Percentiles rank a stretch among this genome's conserved stretches.
phyloP scores from a whole-genome alignment of 64 coral and sea anemone genomes.

The Exaiptasia diaphana region DNA sequence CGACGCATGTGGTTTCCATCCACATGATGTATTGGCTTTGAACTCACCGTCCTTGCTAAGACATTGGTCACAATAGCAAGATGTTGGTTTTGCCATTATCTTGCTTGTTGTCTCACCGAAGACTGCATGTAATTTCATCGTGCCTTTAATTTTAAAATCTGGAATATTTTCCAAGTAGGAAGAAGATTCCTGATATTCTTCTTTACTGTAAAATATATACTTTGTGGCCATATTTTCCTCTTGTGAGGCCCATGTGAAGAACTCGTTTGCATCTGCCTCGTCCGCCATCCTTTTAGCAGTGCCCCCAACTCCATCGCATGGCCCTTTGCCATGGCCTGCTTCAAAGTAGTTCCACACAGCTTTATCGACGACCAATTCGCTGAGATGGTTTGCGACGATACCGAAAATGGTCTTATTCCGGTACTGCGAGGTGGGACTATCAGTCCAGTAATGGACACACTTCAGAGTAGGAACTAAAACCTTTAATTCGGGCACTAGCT shows the following conservation, averaged over 20 bases:
- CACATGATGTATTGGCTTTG: background rate
- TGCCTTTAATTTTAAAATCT: background rate
- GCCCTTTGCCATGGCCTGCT: conserved; percentile 25
- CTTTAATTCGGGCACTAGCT: background rate
- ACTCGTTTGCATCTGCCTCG: conserved; percentile 18
- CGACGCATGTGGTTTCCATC: background rate
- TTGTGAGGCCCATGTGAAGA: conserved; percentile 5
- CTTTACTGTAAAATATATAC: background rate
- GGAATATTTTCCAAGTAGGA: background rate
- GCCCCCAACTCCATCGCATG: conserved; percentile 29
- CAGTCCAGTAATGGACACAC: conserved; percentile 28
- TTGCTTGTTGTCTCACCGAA: background rate
- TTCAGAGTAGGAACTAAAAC: background rate
- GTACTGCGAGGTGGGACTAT: conserved; percentile 39
- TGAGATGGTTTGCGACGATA: background rate
- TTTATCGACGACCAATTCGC: background rate
- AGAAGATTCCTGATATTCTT: background rate
- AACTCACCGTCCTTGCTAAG: conserved; percentile 3
- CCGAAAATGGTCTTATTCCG: conserved; percentile 31
- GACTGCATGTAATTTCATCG: conserved; percentile 4
- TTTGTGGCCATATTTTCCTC: background rate
- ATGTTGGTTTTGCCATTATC: background rate
- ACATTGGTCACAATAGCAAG: conserved; percentile 12
- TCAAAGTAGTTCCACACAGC: conserved; percentile 33
- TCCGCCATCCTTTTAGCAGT: conserved; percentile 34